Conservation (phyloP, 2,113 vertebrate genomes). For the Zosterops lateralis region DNA sequence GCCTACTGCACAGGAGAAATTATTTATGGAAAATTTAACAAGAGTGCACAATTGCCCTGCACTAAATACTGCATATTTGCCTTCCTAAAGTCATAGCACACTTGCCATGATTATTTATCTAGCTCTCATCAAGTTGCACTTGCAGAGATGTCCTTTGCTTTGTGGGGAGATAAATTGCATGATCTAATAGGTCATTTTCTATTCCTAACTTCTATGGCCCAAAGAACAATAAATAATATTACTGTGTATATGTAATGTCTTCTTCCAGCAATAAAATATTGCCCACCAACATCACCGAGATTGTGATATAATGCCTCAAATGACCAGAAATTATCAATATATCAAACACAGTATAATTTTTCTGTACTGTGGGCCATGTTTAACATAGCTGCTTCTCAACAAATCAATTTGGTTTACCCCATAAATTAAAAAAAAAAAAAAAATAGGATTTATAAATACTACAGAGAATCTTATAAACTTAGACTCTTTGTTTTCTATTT, state of each 20-base stretch:
- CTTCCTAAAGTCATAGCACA: background rate
- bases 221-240: conserved; percentile 24
- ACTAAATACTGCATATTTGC: background rate
- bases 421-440: background rate
- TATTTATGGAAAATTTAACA: background rate
- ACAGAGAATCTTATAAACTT: background rate
- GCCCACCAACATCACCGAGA: background rate
- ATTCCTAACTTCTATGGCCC: background rate
- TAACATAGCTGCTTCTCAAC: background rate
- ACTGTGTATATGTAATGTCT: background rate
- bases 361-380: background rate
- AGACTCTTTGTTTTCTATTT: background rate
- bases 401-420: background rate
- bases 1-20: background rate
- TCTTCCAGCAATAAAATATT: conserved; percentile 29
- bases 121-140: background rate
- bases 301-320: conserved; percentile 17
- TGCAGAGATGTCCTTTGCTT: background rate
- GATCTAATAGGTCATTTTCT: conserved; percentile 42
- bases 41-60: background rate
- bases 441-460: background rate
- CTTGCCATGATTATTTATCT: background rate
- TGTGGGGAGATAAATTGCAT: background rate
- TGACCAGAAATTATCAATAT: background rate
- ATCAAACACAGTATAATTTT: background rate